Evolutionary conservation across 2,888 invertebrate genomes (phyloP), one percentile per base, ranked within the genome.

Genomic region (Tanytarsus gracilentus): DNA sequence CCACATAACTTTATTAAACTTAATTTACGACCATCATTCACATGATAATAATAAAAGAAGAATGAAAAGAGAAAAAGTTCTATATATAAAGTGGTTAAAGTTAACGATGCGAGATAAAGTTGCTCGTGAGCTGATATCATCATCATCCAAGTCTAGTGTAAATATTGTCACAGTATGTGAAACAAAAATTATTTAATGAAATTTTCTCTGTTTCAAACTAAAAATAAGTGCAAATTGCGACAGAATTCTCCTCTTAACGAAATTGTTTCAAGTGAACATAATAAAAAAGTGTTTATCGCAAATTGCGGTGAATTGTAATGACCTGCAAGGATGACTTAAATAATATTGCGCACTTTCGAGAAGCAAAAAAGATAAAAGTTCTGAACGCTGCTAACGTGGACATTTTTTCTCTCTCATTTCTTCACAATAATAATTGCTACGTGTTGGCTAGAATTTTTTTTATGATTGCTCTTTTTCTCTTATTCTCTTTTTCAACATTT

Each of bases 301-400:
- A 30, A 30, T 30, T 30, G 30, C 30, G 30, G 30, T 30, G 30
- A 8, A 30, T 30, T 30, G 6, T 8, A 30, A 30, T n/a, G n/a
- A n/a, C n/a, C n/a, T 30, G 9, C 30, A n/a, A n/a, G 39, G 14
- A 39, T 39, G 9, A 39, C 9, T 39, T 39, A 39, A 39, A 39
- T n/a, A n/a, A 44, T 44, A 18, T 11, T 44, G 44, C 21, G 9
- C 23, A 44, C 3, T 23, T 18, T 21, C 18, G 21, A 44, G 23
- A 21, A 18, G 36, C 23, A 7, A 8, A 44, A 44, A 33, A 44
- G 11, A 9, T 11, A 6, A 44, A 44, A 44, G 7, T 44, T 44
- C 36, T 36, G 18, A n/a, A 40, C 27, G 48, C 40, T 58, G 58
- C 58, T 48, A 58, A 58, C 58, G 58, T 58, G 48, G 58, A 58